Evolutionary conservation across 2,888 invertebrate species (phyloP).

Genomic region (Eurois occulta): DNA sequence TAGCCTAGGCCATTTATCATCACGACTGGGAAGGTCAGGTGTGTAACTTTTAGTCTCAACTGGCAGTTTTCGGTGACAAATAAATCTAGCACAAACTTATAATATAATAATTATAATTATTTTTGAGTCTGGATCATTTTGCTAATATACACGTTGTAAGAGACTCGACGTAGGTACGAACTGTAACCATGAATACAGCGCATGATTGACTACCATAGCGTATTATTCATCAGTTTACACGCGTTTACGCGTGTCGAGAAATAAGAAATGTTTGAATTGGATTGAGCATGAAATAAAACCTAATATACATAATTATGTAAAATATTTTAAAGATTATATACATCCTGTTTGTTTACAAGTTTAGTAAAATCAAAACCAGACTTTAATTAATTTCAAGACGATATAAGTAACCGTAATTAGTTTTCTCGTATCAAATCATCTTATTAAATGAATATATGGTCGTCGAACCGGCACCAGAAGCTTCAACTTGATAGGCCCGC

Average conservation of each 20-base stretch:
- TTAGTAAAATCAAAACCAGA: background rate
- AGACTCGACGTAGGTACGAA: background rate
- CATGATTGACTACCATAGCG: background rate
- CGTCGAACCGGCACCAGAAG: background rate
- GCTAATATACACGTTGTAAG: background rate
- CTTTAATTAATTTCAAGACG: background rate
- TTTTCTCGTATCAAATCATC: background rate
- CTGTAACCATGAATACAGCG: background rate
- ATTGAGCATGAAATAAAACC: background rate
- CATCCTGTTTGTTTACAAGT: background rate
- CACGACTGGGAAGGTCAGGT: background rate
- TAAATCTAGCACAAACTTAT: background rate
- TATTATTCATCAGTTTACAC: background rate
- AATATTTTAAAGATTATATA: background rate
- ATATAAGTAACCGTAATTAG: background rate
- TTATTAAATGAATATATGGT: background rate
- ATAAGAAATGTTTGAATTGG: background rate
- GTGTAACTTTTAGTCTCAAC: background rate
- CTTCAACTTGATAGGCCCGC: background rate
- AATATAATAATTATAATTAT: too few relatives aligned
- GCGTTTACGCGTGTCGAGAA: slow-evolving; percentile 11
- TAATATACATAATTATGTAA: background rate
- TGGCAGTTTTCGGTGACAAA: background rate
- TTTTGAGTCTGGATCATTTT: background rate
- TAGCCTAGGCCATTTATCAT: slow-evolving; percentile 1